These are phyloP conservation scores for Tetranychus piercei DNA, from an alignment of 2,888 invertebrate species.

Conservation along the genomic window DNA sequence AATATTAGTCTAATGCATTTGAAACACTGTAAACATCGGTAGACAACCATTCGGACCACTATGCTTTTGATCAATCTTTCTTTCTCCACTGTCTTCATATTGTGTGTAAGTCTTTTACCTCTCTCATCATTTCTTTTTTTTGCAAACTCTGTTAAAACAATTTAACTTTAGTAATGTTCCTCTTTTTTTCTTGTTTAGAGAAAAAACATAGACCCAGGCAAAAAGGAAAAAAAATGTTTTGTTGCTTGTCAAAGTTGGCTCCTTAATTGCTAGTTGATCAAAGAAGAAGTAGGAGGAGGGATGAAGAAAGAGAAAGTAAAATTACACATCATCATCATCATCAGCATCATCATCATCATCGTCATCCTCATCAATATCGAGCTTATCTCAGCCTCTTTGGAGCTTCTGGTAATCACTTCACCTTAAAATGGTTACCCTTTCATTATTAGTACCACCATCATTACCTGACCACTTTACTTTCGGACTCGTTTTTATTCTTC, in stretches of 20 bases:
- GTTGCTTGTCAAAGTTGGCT: background rate
- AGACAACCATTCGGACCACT: no score
- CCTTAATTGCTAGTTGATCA: background rate
- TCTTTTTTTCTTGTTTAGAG: background rate
- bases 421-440: no score
- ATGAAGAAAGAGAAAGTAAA: background rate
- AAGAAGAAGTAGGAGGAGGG: background rate
- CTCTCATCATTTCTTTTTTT: background rate
- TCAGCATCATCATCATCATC: background rate
- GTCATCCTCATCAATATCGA: background rate
- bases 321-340: background rate
- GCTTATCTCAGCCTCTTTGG: no score
- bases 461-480: no score
- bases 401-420: no score
- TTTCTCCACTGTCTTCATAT: no score
- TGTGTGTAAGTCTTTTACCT: no score
- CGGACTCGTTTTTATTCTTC: no score
- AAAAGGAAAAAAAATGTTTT: background rate
- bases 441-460: no score
- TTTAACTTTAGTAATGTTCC: background rate
- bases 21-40: no score
- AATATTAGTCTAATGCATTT: no score
- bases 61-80: no score
- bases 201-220: background rate
- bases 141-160: background rate